Evolutionary conservation across 2,113 vertebrate genomes (phyloP).

Genomic region (Aplodontia rufa): DNA sequence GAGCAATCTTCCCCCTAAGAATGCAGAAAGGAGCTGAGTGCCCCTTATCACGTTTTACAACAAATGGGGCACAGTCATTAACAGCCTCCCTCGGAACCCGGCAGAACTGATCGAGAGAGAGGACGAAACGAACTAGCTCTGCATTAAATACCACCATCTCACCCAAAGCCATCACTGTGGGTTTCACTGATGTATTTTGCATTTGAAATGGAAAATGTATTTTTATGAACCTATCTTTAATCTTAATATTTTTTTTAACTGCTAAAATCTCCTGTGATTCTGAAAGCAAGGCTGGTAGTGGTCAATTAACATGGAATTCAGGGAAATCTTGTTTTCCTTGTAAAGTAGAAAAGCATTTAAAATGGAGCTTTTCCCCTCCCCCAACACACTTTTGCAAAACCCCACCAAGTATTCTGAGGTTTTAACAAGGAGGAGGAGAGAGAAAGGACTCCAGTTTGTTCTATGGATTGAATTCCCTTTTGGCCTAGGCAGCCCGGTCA

Average conservation of each 20-base stretch:
- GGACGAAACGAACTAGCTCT: background rate
- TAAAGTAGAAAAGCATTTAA: constrained; percentile 1
- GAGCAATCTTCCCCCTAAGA: background rate
- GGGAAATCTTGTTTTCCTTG: background rate
- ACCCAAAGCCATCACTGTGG: background rate
- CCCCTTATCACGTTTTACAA: background rate
- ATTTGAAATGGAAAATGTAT: constrained; percentile 52
- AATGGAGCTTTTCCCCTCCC: background rate
- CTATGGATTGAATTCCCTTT: background rate
- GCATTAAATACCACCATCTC: background rate
- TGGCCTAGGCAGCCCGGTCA: background rate
- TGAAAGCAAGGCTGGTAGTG: constrained; percentile 42
- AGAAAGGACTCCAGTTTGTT: background rate
- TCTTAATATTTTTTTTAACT: constrained; percentile 44
- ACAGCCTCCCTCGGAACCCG: background rate
- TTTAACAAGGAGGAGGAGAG: background rate
- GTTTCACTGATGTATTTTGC: constrained; percentile 31
- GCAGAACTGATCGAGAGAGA: background rate
- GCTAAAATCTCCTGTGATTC: constrained; percentile 39
- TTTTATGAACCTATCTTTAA: constrained; percentile 38
- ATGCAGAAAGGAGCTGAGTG: background rate
- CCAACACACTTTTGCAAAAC: background rate
- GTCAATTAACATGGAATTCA: background rate
- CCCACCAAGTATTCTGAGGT: background rate
- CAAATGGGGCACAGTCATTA: background rate